Evolutionary conservation across 2,797 vertebrate species (phyloP).

Genomic region (Tapirus indicus): DNA sequence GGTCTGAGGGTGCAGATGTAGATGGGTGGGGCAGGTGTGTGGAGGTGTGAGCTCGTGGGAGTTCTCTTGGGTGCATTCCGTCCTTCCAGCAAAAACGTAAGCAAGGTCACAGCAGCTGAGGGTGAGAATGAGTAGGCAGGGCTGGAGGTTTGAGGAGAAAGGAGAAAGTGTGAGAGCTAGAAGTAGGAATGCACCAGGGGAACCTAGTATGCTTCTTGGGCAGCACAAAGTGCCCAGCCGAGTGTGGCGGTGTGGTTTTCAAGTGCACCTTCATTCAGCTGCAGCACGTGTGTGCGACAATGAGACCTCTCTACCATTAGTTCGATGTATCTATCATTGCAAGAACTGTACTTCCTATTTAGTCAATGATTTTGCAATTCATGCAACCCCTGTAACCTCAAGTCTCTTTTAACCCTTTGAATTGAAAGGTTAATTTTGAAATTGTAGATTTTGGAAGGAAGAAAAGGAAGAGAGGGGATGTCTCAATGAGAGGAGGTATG

Average conservation of each 20-base stretch:
- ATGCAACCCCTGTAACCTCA: not conserved
- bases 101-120: not conserved
- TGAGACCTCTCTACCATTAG: not conserved
- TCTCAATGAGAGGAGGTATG: not conserved
- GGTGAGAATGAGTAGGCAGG: not conserved
- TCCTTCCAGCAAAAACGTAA: not conserved
- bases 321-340: not conserved
- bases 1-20: not conserved
- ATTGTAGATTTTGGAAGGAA: not conserved
- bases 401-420: conserved; percentile 14
- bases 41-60: too few species aligned
- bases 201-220: not conserved
- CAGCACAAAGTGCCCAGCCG: not conserved
- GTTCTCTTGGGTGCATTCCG: not conserved
- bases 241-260: not conserved
- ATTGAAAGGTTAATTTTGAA: conserved; percentile 27
- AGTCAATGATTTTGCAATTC: not conserved
- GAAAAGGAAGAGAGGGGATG: not conserved
- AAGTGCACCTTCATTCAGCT: not conserved
- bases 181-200: not conserved
- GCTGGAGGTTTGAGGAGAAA: not conserved
- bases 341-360: not conserved
- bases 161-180: not conserved
- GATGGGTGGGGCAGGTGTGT: rapidly evolving
- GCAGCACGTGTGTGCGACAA: rapidly evolving